Conservation (phyloP, 2,113 vertebrate species). For the Oreamnos americanus region DNA sequence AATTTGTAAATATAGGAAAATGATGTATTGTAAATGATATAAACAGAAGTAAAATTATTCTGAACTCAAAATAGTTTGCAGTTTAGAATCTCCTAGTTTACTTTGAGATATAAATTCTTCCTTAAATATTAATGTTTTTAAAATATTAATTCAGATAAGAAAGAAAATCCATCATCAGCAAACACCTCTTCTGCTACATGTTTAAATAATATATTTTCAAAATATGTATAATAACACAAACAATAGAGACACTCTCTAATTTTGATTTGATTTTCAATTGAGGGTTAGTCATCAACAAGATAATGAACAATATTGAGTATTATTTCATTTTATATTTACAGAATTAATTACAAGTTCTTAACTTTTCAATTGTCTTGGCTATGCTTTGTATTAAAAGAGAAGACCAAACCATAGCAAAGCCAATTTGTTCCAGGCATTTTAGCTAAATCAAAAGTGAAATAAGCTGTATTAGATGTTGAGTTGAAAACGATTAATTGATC, state of each 20-base stretch:
- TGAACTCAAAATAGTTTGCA: not conserved
- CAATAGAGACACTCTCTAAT: not conserved
- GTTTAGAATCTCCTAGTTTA: not conserved
- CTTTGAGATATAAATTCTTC: not conserved
- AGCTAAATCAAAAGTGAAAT: conserved; percentile 28
- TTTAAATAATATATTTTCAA: not conserved
- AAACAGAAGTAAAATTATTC: not conserved
- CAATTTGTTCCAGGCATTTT: conserved; percentile 18
- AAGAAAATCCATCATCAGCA: not conserved
- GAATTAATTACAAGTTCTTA: conserved; percentile 26
- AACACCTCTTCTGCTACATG: not conserved
- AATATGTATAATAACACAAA: not conserved
- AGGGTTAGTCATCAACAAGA: not conserved
- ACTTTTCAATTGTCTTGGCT: not conserved
- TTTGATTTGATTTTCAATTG: not conserved
- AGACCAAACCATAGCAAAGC: not conserved
- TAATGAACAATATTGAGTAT: not conserved
- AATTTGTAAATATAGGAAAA: not conserved
- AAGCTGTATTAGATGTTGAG: not conserved
- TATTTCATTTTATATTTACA: not conserved
- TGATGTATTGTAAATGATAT: not conserved
- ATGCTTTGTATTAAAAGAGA: not conserved
- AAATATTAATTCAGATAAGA: not conserved
- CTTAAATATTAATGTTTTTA: not conserved
- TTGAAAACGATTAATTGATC: conserved; percentile 11